Evolutionary conservation across 1,140 invertebrate genomes (phyloP).

Genomic region (Trachelipus rathkii): DNA sequence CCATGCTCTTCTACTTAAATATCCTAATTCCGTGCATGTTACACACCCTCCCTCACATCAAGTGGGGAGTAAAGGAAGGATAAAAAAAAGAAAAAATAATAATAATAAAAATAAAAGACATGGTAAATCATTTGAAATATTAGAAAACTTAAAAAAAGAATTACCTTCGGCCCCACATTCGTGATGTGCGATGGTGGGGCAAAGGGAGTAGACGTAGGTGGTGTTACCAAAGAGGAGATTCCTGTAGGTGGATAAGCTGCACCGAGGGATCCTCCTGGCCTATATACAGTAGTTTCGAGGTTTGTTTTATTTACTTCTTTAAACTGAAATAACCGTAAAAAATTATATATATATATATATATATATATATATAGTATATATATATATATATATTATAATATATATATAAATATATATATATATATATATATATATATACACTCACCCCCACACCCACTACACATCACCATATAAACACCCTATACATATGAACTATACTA

Average conservation of each 20-base stretch:
- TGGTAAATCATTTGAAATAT: not conserved
- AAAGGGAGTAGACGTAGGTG: constrained; percentile 70
- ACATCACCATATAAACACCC: too few relatives aligned
- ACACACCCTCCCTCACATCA: too few relatives aligned
- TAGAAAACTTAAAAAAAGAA: constrained; percentile 47
- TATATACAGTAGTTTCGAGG: constrained; percentile 70
- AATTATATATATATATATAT: not conserved
- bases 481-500: too few relatives aligned
- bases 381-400: constrained; percentile 21
- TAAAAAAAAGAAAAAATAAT: too few relatives aligned
- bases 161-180: constrained; percentile 84
- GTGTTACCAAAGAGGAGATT: constrained; percentile 73
- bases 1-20: too few relatives aligned
- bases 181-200: constrained; percentile 71
- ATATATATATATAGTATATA: not conserved
- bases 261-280: constrained; percentile 64
- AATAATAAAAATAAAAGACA: not conserved
- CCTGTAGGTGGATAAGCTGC: constrained; percentile 60
- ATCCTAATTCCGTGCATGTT: too few relatives aligned
- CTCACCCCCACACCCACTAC: too few relatives aligned
- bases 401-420: constrained; percentile 1
- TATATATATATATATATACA: not conserved
- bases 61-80: too few relatives aligned
- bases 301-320: constrained; percentile 83
- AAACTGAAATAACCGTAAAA: constrained; percentile 59